Percentiles rank a stretch among this genome's conserved stretches.
These are phyloP conservation scores for Dryocosmus kuriphilus DNA, from an alignment of 2,888 invertebrate genomes.

Conservation along the genomic window DNA sequence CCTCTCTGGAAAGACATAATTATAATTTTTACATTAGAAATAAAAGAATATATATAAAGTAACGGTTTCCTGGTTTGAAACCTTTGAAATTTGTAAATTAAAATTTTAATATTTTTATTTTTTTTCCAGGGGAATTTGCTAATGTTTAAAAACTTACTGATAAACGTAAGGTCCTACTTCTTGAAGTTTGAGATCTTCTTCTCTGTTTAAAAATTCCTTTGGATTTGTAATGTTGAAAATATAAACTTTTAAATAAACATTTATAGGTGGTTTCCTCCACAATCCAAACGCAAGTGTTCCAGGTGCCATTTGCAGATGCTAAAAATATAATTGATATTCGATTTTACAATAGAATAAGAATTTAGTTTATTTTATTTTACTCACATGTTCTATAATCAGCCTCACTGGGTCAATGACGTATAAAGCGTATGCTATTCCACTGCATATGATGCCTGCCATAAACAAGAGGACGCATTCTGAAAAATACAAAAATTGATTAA, in stretches of 20 bases:
- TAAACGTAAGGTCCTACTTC: slow-evolving; percentile 92
- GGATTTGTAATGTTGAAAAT: slow-evolving; percentile 91
- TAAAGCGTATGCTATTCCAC: slow-evolving; percentile 68
- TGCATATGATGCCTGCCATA: slow-evolving; percentile 70
- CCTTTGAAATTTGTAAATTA: no score
- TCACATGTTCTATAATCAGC: slow-evolving; percentile 70
- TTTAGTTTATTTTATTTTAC: slow-evolving; percentile 55
- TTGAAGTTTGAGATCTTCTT: slow-evolving; percentile 83
- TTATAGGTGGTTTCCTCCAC: slow-evolving; percentile 84
- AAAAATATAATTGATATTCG: slow-evolving; percentile 56
- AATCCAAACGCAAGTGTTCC: slow-evolving; percentile 81
- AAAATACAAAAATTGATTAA: slow-evolving; percentile 58
- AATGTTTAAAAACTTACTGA: slow-evolving; percentile 80
- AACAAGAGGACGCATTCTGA: slow-evolving; percentile 75
- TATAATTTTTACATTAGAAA: neutral
- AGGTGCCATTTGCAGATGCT: slow-evolving; percentile 80
- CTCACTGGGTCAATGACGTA: slow-evolving; percentile 72
- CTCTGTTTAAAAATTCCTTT: slow-evolving; percentile 83
- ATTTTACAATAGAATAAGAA: neutral
- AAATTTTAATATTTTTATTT: no score
- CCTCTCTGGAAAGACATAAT: slow-evolving; percentile 80
- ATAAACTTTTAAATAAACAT: slow-evolving; percentile 83
- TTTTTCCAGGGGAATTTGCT: no score
- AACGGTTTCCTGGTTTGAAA: no score
- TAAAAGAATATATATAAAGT: neutral